Base-by-base conservation (phyloP, 2,113 vertebrate genomes). In the Orthochromis malagaraziensis region DNA sequence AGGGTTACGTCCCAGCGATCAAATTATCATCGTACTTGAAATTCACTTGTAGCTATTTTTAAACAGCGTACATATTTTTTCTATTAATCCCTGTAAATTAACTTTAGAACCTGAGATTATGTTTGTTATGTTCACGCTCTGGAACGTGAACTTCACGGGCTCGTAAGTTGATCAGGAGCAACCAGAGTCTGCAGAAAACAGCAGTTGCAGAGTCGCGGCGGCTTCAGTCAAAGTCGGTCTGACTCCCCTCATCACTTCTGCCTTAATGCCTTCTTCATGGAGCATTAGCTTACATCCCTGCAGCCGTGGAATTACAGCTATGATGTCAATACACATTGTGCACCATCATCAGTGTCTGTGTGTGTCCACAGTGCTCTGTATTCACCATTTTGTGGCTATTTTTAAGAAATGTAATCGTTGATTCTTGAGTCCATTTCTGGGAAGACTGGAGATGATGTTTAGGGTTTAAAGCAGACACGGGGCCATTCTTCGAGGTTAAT, bases 221-320 rank as follows among this genome's bases (percentile, higher is more conserved):
- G 51, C 88, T 75, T 87, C 81, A 81, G 84, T 63, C n/a, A n/a
- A 63, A 88, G 70, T 26, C 55, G 14, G n/a, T 55, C 83, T 58
- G 82, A 79, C 55, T 91, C 47, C 14, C 2, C 60, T 86, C 7
- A 91, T 91, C 79, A 65, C 68, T 68, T 85, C 60, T 21, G 31
- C 87, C 85, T 90, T 88, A 88, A 89, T 81, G 77, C 79, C 26
- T 90, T 82, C 88, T 89, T 68, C 35, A 29, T n/a, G 77, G 65
- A 85, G 87, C 79, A 87, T 88, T 86, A 91, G 81, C 87, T 88
- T 4, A 35, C 63, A 85, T 87, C 85, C 85, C 91, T 19, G 87
- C 79, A 89, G 90, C 86, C 21, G 14, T n/a, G 83, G 87, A 92
- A 79, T 88, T 90, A 89, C 54, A 89, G 85, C 82, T 19, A 47